Evolutionary conservation across 1,140 invertebrate genomes (phyloP).

Genomic region (Paralvinella palmiformis): DNA sequence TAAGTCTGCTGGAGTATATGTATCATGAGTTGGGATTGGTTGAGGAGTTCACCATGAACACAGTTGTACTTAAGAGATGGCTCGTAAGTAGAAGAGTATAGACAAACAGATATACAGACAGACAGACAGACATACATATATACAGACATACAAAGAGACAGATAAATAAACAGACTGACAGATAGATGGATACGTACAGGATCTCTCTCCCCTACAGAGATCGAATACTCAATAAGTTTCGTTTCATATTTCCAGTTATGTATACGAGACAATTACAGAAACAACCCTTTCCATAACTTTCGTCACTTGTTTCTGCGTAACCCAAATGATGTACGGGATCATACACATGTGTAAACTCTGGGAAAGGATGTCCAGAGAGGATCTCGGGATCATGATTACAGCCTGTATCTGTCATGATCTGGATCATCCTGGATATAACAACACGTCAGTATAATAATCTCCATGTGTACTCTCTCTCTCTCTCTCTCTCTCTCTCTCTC

Average conservation of each 20-base stretch:
- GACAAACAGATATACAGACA: too few species aligned
- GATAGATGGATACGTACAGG: too few species aligned
- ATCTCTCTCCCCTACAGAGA: too few species aligned
- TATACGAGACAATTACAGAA: slow-evolving; percentile 82
- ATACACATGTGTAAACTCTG: slow-evolving; percentile 57
- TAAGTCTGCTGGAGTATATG: slow-evolving; percentile 51
- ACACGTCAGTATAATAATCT: slow-evolving; percentile 50
- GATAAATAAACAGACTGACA: too few species aligned
- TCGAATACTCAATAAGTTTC: too few species aligned
- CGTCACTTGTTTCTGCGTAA: slow-evolving; percentile 82
- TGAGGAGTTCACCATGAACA: slow-evolving; percentile 50
- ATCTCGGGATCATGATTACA: slow-evolving; percentile 71
- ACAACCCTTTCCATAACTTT: slow-evolving; percentile 86
- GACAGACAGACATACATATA: too few species aligned
- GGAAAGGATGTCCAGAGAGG: slow-evolving; percentile 65
- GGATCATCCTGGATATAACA: slow-evolving; percentile 53
- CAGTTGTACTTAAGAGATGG: slow-evolving; percentile 50
- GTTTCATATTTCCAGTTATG: slow-evolving; percentile 47
- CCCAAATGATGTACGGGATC: slow-evolving; percentile 74
- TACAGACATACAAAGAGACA: too few species aligned
- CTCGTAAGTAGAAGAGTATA: slow-evolving; percentile 49
- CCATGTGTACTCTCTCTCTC: too few species aligned
- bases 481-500: too few species aligned
- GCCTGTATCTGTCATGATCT: slow-evolving; percentile 69
- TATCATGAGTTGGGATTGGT: slow-evolving; percentile 50